phyloP scores from a whole-genome alignment of 1,140 invertebrate species.

The Drosophila nasuta region DNA sequence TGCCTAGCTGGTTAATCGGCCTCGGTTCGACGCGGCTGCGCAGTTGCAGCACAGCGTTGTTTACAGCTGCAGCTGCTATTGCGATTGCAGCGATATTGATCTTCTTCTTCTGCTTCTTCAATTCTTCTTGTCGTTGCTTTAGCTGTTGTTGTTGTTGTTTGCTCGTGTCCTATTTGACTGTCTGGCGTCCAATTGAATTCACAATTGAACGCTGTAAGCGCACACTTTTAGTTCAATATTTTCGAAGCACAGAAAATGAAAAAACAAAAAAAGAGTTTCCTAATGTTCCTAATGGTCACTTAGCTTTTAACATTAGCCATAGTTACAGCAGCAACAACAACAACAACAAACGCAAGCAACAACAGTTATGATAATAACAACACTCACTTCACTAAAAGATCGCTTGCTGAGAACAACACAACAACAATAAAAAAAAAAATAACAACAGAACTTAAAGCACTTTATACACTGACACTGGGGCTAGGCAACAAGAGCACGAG shows the following conservation, averaged over 20 bases:
- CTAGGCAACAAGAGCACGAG: constrained; percentile 40
- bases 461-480: constrained; percentile 60
- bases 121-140: constrained; percentile 1
- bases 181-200: constrained; percentile 31
- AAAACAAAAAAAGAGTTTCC: constrained; percentile 26
- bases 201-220: constrained; percentile 32
- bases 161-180: constrained; percentile 34
- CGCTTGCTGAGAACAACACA: constrained; percentile 34
- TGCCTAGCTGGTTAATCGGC: constrained; percentile 73
- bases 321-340: neutral
- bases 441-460: constrained; percentile 32
- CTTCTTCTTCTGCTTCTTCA: constrained; percentile 10
- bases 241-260: constrained; percentile 23
- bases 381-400: constrained; percentile 75
- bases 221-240: constrained; percentile 27
- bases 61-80: constrained; percentile 27
- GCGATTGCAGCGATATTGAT: neutral
- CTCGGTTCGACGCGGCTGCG: constrained; percentile 21
- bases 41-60: constrained; percentile 28
- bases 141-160: constrained; percentile 12
- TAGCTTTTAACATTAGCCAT: neutral
- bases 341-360: constrained; percentile 7
- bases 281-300: constrained; percentile 14
- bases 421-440: constrained; percentile 38
- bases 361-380: constrained; percentile 38